These are phyloP conservation scores for Synanceia verrucosa DNA, from an alignment of 2,797 vertebrate genomes.

Conservation along the genomic window DNA sequence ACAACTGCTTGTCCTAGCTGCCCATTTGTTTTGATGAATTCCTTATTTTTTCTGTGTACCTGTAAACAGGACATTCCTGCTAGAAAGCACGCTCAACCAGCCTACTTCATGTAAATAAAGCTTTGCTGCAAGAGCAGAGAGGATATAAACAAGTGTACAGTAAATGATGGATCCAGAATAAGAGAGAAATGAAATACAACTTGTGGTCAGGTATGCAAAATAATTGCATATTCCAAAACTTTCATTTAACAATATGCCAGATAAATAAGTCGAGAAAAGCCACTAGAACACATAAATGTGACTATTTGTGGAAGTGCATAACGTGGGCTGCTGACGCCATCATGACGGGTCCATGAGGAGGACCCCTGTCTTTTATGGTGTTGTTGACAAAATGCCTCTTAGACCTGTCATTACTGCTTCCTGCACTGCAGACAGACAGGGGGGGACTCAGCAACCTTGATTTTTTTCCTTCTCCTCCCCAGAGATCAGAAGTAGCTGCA, in stretches of 20 bases:
- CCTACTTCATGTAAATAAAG: conserved; percentile 4
- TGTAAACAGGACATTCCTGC: conserved; percentile 57
- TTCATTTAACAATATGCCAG: not conserved
- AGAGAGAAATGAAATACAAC: not conserved
- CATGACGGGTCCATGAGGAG: conserved; percentile 36
- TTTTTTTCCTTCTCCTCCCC: not conserved
- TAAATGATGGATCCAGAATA: not conserved
- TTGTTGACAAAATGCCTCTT: conserved; percentile 68
- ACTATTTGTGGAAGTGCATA: not conserved
- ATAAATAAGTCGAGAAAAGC: not conserved
- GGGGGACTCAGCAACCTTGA: conserved; percentile 30
- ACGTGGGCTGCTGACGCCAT: conserved; percentile 23
- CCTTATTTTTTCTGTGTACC: conserved; percentile 24
- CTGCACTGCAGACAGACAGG: conserved; percentile 67
- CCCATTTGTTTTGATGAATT: conserved; percentile 15
- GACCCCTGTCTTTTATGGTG: conserved; percentile 58
- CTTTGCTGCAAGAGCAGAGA: not conserved
- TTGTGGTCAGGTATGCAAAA: not conserved
- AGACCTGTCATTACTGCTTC: conserved; percentile 68
- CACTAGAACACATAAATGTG: not conserved
- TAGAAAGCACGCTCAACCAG: not conserved
- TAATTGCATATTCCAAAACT: too few species aligned
- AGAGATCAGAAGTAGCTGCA: conserved; percentile 11
- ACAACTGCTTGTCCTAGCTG: not conserved
- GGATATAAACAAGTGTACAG: not conserved